Conservation (phyloP, 2,113 vertebrate species). For the Chaetorhynchus papuensis region DNA sequence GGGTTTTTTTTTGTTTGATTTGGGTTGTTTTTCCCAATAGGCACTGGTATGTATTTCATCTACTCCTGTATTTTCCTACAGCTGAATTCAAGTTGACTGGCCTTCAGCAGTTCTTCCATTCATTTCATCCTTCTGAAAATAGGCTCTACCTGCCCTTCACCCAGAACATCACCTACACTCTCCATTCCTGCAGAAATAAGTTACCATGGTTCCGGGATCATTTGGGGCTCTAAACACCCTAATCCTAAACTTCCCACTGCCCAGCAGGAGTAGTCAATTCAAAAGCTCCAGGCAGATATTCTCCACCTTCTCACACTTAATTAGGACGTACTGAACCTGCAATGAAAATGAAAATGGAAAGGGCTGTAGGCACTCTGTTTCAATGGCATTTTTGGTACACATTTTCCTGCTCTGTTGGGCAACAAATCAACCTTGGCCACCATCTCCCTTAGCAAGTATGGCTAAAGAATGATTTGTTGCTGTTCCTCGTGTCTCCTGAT, state of each 20-base stretch:
- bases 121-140: background rate
- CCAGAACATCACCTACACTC: background rate
- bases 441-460: background rate
- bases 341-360: background rate
- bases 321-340: background rate
- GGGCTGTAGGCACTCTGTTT: background rate
- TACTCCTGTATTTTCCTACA: background rate
- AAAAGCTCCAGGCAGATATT: background rate
- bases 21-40: background rate
- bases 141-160: background rate
- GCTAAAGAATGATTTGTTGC: background rate
- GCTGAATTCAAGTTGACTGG: background rate
- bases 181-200: background rate
- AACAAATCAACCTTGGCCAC: background rate
- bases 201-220: background rate
- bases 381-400: background rate
- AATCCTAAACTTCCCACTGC: background rate
- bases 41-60: background rate
- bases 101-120: background rate
- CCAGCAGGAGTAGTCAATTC: background rate
- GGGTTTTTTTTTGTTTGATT: accelerated
- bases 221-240: background rate
- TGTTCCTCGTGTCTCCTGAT: background rate
- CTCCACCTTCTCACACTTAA: background rate
- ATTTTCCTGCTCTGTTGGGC: background rate